Evolutionary conservation across 2,888 invertebrate genomes (phyloP).

Genomic region (Mesodorylaimus sp.): DNA sequence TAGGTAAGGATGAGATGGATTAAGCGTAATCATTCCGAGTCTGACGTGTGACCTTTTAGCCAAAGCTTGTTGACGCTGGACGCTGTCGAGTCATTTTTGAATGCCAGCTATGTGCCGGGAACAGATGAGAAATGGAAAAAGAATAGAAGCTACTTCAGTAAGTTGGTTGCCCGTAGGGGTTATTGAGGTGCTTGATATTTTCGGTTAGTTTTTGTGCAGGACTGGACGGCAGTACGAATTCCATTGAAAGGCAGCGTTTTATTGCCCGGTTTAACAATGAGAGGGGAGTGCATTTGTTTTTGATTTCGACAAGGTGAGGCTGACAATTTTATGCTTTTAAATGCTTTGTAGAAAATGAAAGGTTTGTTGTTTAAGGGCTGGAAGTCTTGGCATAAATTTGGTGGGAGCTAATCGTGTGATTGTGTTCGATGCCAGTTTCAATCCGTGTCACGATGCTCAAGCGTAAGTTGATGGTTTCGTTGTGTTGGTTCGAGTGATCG

Average conservation of each 20-base stretch:
- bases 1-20: no score
- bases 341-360: background rate
- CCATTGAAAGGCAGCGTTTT: slow-evolving; percentile 76
- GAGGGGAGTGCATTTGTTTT: slow-evolving; percentile 63
- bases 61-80: slow-evolving; percentile 86
- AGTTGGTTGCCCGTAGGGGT: slow-evolving; percentile 41
- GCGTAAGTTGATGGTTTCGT: no score
- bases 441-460: slow-evolving; percentile 64
- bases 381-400: slow-evolving; percentile 62
- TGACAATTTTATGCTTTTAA: background rate
- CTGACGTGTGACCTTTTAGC: no score
- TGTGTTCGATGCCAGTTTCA: slow-evolving; percentile 96
- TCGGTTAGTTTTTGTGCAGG: no score
- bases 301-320: slow-evolving; percentile 59
- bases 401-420: slow-evolving; percentile 92
- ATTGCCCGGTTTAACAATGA: slow-evolving; percentile 89
- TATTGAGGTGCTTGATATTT: no score
- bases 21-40: no score
- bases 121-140: slow-evolving; percentile 53
- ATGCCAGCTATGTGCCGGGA: slow-evolving; percentile 43
- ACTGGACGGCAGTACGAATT: slow-evolving; percentile 83
- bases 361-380: slow-evolving; percentile 15
- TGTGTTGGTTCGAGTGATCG: slow-evolving; percentile 49
- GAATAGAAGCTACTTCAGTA: slow-evolving; percentile 71
- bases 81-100: slow-evolving; percentile 78